Percentiles rank a stretch among this genome's conserved stretches.
Conservation (phyloP, 1,140 invertebrate genomes). For the Hylaeus anthracinus region DNA sequence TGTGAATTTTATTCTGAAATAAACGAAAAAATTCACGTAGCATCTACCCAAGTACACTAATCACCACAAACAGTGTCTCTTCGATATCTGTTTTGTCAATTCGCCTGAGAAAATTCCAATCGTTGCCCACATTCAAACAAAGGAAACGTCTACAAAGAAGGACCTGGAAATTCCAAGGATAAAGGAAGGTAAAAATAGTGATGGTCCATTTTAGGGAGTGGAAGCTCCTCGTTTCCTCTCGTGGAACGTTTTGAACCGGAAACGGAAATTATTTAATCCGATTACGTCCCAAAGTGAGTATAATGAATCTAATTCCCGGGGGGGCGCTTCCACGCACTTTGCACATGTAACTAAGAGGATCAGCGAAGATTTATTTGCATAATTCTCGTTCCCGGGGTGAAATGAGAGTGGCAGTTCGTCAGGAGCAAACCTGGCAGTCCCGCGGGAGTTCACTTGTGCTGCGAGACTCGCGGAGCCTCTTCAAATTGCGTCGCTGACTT, state of each 20-base stretch:
- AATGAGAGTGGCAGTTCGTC: constrained; percentile 25
- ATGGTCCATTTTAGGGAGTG: background rate
- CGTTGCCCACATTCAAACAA: no score
- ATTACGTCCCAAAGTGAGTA: constrained; percentile 29
- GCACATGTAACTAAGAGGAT: constrained; percentile 45
- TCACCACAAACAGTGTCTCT: no score
- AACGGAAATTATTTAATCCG: constrained; percentile 35
- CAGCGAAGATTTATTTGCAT: constrained; percentile 43
- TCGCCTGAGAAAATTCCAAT: no score
- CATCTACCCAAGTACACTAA: no score
- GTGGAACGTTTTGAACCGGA: constrained; percentile 1
- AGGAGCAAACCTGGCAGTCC: background rate
- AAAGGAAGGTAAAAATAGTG: no score
- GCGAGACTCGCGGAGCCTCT: background rate
- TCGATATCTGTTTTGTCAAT: no score
- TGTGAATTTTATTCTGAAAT: no score
- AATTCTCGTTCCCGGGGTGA: constrained; percentile 28
- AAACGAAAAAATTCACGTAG: no score
- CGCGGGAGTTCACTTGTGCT: background rate
- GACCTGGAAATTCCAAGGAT: no score
- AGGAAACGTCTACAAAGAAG: background rate
- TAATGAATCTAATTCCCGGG: constrained; percentile 25
- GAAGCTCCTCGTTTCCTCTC: background rate
- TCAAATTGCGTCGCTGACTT: background rate
- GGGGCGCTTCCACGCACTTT: constrained; percentile 16